Conservation (phyloP, 2,113 vertebrate genomes). For the Leptodactylus fuscus region DNA sequence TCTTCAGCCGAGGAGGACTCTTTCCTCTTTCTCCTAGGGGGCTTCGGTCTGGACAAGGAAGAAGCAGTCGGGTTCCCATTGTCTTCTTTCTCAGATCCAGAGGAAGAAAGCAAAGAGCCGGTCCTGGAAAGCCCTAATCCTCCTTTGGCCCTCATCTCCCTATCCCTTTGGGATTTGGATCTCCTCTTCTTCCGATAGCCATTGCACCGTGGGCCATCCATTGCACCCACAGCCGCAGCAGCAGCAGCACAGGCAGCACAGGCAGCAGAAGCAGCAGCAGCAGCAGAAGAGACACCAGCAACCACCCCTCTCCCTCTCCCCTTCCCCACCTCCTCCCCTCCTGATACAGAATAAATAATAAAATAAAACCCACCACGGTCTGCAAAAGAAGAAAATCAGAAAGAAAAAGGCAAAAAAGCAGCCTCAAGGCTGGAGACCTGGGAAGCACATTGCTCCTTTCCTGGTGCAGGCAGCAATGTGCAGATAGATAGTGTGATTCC, state of each 20-base stretch:
- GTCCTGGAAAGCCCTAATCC: slow-evolving; percentile 69
- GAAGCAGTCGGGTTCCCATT: slow-evolving; percentile 75
- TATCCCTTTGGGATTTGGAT: slow-evolving; percentile 87
- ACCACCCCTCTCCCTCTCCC: slow-evolving; percentile 61
- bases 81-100: slow-evolving; percentile 88
- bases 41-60: slow-evolving; percentile 84
- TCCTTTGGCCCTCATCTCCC: slow-evolving; percentile 78
- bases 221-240: slow-evolving; percentile 70
- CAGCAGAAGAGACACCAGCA: slow-evolving; percentile 57
- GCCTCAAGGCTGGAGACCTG: slow-evolving; percentile 26
- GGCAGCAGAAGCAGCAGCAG: slow-evolving; percentile 61
- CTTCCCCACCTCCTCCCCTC: slow-evolving; percentile 65
- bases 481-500: slow-evolving; percentile 69
- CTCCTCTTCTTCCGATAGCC: slow-evolving; percentile 90
- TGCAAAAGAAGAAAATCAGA: slow-evolving; percentile 34
- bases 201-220: slow-evolving; percentile 88
- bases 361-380: slow-evolving; percentile 58
- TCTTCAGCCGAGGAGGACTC: slow-evolving; percentile 91
- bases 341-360: slow-evolving; percentile 55
- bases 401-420: background rate
- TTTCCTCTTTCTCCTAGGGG: slow-evolving; percentile 88
- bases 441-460: slow-evolving; percentile 40
- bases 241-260: slow-evolving; percentile 57
- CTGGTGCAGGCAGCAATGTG: slow-evolving; percentile 36
- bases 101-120: slow-evolving; percentile 81